Base-by-base conservation (phyloP, 2,888 invertebrate genomes). In the Plagiodera versicolora region DNA sequence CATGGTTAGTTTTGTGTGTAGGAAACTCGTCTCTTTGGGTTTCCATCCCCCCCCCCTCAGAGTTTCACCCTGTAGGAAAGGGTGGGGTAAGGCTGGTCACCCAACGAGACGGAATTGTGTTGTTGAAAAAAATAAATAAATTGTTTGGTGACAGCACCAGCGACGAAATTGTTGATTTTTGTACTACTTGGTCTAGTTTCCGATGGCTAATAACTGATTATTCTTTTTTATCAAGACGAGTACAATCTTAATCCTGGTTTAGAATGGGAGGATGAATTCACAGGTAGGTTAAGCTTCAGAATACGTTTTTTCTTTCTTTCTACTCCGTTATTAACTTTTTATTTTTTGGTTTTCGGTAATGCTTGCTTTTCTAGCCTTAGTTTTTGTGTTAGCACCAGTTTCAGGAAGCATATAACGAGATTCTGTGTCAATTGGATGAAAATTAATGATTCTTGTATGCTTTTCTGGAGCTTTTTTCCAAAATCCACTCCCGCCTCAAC, bases 241-340 rank as follows among this genome's bases (percentile, higher is more conserved):
- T 95, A 95, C 94, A 94, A 95, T 94, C 94, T 95, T 90, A 94
- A 94, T 90, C 94, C 94, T 89, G 94, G 94, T 92, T 94, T 95
- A 94, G 95, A 95, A 87, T 95, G 95, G 95, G 95, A 95, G 90
- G 95, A 95, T 93, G 95, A 95, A 87, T 95, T 95, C 86, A 94
- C 95, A 95, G 95, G 95, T 95, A 95, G 94, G 95, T 91, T 59
- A 62, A 49, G 65, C 65, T 65, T 67, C 57, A 60, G 59, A 65
- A 61, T 64, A 63, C 58, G 48, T 58, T 53, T 61, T 60, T 63
- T 49, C 19, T 54, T 51, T 30, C 30, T 32, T 56, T 44, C 51
- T n/a, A n/a, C n/a, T n/a, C n/a, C 46, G n/a, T 44, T 50, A 57
- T 48, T 30, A 56, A 56, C 47, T 32, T 17, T 56, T 47, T 48